Evolutionary conservation across 1,140 invertebrate species (phyloP).

Genomic region (Penaeus indicus): DNA sequence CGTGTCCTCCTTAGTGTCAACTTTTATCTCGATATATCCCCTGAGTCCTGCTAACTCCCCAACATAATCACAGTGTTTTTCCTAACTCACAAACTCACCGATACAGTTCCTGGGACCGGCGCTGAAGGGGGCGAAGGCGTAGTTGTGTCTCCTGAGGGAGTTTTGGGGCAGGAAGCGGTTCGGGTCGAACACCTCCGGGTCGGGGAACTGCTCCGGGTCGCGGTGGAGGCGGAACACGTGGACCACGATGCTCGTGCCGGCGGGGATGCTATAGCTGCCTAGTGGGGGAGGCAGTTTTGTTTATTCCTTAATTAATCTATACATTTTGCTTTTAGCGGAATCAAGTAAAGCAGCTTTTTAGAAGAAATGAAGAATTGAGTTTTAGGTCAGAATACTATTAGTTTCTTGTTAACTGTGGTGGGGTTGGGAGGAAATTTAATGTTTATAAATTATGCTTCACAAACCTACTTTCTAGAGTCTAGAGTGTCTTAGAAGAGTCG

Average conservation of each 20-base stretch:
- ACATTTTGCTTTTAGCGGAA: too few relatives aligned
- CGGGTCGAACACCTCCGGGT: slow-evolving; percentile 84
- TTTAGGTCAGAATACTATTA: background rate
- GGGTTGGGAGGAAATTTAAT: background rate
- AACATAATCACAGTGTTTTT: background rate
- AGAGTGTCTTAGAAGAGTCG: too few relatives aligned
- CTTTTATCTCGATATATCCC: too few relatives aligned
- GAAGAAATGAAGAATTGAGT: too few relatives aligned
- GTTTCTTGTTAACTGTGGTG: background rate
- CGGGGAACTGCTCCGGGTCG: slow-evolving; percentile 78
- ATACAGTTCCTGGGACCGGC: slow-evolving; percentile 75
- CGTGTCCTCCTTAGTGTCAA: too few relatives aligned
- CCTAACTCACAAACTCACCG: slow-evolving; percentile 69
- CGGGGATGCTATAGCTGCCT: slow-evolving; percentile 76
- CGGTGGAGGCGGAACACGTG: slow-evolving; percentile 78
- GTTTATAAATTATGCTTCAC: background rate
- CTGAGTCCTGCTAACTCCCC: too few relatives aligned
- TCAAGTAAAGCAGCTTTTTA: too few relatives aligned
- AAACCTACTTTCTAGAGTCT: too few relatives aligned
- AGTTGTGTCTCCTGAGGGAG: slow-evolving; percentile 82
- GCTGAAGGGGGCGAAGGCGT: slow-evolving; percentile 80
- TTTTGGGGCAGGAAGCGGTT: slow-evolving; percentile 88
- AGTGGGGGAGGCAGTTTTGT: slow-evolving; percentile 73
- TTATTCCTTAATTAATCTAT: too few relatives aligned
- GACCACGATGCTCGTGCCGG: slow-evolving; percentile 78